Conservation (phyloP, 1,140 invertebrate species). For the Thrips palmi region DNA sequence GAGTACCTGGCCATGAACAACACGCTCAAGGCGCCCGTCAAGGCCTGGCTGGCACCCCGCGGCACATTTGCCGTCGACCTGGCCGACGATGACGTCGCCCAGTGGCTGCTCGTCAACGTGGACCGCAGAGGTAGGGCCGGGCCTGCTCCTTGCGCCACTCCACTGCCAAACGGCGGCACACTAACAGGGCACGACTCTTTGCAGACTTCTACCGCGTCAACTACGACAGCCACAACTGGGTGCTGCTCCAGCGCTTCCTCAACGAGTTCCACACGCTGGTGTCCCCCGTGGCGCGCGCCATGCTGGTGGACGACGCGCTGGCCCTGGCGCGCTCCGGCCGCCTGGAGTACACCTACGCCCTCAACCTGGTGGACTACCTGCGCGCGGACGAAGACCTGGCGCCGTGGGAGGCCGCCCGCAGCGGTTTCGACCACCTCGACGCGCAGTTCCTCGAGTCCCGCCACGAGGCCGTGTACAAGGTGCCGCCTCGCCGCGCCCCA, state of each 20-base stretch:
- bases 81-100: too few relatives aligned
- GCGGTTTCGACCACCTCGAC: background rate
- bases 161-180: too few relatives aligned
- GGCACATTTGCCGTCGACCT: too few relatives aligned
- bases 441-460: too few relatives aligned
- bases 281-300: conserved; percentile 24
- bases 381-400: background rate
- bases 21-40: too few relatives aligned
- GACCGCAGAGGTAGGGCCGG: too few relatives aligned
- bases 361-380: conserved; percentile 17
- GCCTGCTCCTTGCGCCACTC: too few relatives aligned
- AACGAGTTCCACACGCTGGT: background rate
- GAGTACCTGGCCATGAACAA: conserved; percentile 37
- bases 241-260: background rate
- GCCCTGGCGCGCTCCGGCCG: conserved; percentile 27
- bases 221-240: conserved; percentile 32
- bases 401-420: background rate
- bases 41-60: too few relatives aligned
- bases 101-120: too few relatives aligned
- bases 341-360: conserved; percentile 25
- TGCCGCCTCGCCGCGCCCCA: too few relatives aligned
- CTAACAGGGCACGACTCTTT: too few relatives aligned
- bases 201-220: conserved; percentile 35
- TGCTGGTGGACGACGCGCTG: conserved; percentile 39
- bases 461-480: too few relatives aligned